Evolutionary conservation across 2,113 vertebrate genomes (phyloP).

Genomic region (Gobius niger): DNA sequence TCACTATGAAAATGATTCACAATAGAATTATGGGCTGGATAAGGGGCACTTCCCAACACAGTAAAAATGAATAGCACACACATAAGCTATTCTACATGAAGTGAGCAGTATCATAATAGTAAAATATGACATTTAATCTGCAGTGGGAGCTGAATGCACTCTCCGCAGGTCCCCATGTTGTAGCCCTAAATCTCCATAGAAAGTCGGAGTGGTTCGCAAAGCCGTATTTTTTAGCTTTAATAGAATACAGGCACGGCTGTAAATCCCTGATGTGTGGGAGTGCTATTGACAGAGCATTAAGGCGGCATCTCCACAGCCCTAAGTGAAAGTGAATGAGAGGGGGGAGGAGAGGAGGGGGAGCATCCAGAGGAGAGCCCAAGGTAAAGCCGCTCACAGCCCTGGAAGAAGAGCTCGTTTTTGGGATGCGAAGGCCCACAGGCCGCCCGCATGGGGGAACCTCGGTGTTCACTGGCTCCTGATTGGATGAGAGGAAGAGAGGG

Average conservation of each 20-base stretch:
- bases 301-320: slow-evolving; percentile 4
- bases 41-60: neutral
- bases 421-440: neutral
- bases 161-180: slow-evolving; percentile 6
- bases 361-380: slow-evolving; percentile 5
- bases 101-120: neutral
- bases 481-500: neutral
- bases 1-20: too few species aligned
- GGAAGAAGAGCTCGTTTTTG: neutral
- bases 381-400: slow-evolving; percentile 1
- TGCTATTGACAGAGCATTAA: slow-evolving; percentile 11
- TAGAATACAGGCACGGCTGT: slow-evolving; percentile 2
- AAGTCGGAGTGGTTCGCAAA: slow-evolving; percentile 5
- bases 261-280: slow-evolving; percentile 10
- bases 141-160: neutral
- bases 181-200: slow-evolving; percentile 8
- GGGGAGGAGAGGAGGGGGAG: neutral
- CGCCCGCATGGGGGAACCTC: neutral
- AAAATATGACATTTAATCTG: slow-evolving; percentile 6
- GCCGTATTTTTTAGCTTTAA: slow-evolving; percentile 14
- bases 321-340: slow-evolving; percentile 6
- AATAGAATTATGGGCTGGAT: too few species aligned
- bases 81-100: neutral
- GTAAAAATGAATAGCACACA: neutral
- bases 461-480: neutral